These are phyloP conservation scores for Tamandua tetradactyla DNA, from an alignment of 2,797 vertebrate genomes.

Conservation along the genomic window DNA sequence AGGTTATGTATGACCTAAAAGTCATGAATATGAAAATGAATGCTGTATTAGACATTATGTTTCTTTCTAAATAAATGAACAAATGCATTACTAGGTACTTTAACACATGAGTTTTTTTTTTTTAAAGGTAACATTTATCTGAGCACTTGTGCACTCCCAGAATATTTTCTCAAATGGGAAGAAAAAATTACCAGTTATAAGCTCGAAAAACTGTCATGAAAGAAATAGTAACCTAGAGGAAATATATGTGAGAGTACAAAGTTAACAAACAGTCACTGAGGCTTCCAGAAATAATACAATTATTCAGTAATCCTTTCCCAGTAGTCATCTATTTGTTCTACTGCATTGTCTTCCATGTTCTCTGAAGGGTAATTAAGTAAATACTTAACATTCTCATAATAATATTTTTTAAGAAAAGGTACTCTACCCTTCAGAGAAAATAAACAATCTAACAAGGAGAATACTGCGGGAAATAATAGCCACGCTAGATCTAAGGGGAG, in stretches of 20 bases:
- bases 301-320: not conserved
- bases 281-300: slow-evolving; percentile 33
- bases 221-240: slow-evolving; percentile 20
- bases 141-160: not conserved
- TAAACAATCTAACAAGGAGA: slow-evolving; percentile 39
- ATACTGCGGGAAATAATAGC: slow-evolving; percentile 19
- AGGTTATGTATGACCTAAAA: not conserved
- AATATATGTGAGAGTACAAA: slow-evolving; percentile 40
- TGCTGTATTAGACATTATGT: not conserved
- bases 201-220: slow-evolving; percentile 18
- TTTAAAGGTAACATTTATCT: slow-evolving; percentile 25
- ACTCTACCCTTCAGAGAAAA: slow-evolving; percentile 44
- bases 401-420: slow-evolving; percentile 22
- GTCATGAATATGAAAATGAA: not conserved
- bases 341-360: slow-evolving; percentile 22
- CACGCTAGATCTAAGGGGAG: not conserved
- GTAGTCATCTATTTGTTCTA: slow-evolving; percentile 26
- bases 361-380: slow-evolving; percentile 60
- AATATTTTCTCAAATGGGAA: slow-evolving; percentile 32
- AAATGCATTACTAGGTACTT: not conserved
- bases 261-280: slow-evolving; percentile 7
- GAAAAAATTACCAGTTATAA: slow-evolving; percentile 36
- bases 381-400: slow-evolving; percentile 47
- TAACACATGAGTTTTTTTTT: slow-evolving; percentile 23
- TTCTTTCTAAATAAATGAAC: slow-evolving; percentile 43